Evolutionary conservation across 2,113 vertebrate species (phyloP), one percentile per base, ranked within the genome.

Genomic region (Tretioscincus oriximinensis): DNA sequence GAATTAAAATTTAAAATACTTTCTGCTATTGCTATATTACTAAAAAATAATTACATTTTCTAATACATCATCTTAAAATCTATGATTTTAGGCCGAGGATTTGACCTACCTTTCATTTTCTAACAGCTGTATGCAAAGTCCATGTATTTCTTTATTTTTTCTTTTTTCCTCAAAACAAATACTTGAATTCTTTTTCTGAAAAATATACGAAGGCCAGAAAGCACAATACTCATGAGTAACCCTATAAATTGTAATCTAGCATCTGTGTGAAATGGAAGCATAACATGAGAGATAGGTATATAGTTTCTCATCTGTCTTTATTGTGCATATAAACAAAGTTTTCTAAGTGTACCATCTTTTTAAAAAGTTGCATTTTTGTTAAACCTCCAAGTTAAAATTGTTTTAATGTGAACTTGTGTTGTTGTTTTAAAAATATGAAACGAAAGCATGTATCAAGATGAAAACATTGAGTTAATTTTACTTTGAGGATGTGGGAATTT

Each of bases 101-200:
- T 88, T 69, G 87, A 91, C 88, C 90, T 91, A 92, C 89, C 90
- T 93, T 91, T 91, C 83, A 90, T 83, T 86, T 87, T 87, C 81
- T 89, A 90, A 91, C 88, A 91, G 89, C 88, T 89, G 87, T 90
- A 90, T 89, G 81, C 84, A 90, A 91, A 93, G 83, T 90, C 89
- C 88, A 84, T 88, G 83, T 71, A 91, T 87, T 78, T 84, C 90
- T 90, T 88, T 90, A 91, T 81, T 81, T 85, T 81, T 61, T 88
- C 86, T 91, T 87, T 89, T 83, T 81, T 88, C 90, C 85, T 88
- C 88, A 88, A 91, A 92, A 90, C 77, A 91, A 91, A 89, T 21
- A 84, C 84, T 91, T 90, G 90, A 88, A 88, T 86, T 84, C 84
- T 88, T 93, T 87, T 86, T 92, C 91, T 91, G 89, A 93, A 93